A percentile compares a stretch with the other conserved stretches of the same genome.
phyloP scores from a whole-genome alignment of 1,140 invertebrate species.

The Drosophila quadrilineata region DNA sequence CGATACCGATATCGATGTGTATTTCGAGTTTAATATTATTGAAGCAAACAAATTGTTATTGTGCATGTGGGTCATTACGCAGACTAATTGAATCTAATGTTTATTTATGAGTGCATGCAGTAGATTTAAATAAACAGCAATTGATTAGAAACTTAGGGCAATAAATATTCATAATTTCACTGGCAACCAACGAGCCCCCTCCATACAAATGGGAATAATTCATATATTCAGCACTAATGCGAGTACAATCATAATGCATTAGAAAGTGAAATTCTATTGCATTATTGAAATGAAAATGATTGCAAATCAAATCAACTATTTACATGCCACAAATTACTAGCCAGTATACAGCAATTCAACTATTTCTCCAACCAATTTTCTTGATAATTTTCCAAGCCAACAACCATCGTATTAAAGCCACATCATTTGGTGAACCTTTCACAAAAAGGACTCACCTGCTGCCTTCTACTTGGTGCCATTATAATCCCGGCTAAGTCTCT shows the following conservation, averaged over 20 bases:
- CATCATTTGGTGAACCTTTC: too few species aligned
- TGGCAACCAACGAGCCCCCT: neutral
- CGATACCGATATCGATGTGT: too few species aligned
- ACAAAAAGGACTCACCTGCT: conserved; percentile 28
- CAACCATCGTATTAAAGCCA: too few species aligned
- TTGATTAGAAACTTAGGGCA: conserved; percentile 57
- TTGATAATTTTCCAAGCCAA: too few species aligned
- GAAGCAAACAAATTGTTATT: conserved; percentile 50
- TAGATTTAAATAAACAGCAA: conserved; percentile 50
- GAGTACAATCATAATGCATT: neutral
- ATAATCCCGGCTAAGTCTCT: conserved; percentile 63
- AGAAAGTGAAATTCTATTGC: neutral
- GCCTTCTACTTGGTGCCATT: conserved; percentile 43
- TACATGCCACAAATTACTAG: neutral
- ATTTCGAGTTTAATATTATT: conserved; percentile 17
- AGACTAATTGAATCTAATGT: conserved; percentile 65
- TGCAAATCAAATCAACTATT: neutral
- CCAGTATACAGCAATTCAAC: too few species aligned
- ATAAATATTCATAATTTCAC: conserved; percentile 51
- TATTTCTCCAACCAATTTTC: too few species aligned
- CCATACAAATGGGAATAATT: conserved; percentile 11
- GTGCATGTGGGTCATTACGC: conserved; percentile 63
- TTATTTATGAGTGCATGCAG: conserved; percentile 48
- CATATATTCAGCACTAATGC: too few species aligned
- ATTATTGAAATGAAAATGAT: conserved; percentile 18